Percentiles rank a stretch among this genome's conserved stretches.
Conservation (phyloP, 2,888 invertebrate genomes). For the Ectropis crepuscularia region DNA sequence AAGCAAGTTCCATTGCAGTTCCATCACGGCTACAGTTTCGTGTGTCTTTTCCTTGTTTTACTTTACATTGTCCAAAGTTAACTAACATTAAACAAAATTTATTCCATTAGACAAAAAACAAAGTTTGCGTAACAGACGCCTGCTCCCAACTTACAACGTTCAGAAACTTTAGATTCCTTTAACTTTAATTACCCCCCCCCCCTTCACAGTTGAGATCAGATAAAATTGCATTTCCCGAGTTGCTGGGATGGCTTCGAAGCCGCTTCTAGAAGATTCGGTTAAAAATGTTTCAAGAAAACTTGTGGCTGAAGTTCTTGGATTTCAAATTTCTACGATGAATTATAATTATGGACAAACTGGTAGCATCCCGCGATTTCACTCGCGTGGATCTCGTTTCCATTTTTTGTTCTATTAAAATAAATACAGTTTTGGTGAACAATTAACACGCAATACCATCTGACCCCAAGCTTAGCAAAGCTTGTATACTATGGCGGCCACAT, state of each 20-base stretch:
- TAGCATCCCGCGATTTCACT: too few species aligned
- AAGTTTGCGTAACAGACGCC: constrained; percentile 28
- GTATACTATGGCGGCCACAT: too few species aligned
- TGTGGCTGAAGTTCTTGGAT: constrained; percentile 7
- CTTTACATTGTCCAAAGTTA: constrained; percentile 30
- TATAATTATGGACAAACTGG: background rate
- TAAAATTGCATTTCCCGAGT: constrained; percentile 64
- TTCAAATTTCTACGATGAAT: background rate
- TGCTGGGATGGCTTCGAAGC: constrained; percentile 10
- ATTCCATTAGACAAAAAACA: constrained; percentile 36
- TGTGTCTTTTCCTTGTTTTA: constrained; percentile 24
- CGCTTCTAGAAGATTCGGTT: constrained; percentile 17
- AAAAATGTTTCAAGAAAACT: constrained; percentile 17
- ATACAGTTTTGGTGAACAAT: too few species aligned
- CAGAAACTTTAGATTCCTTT: constrained; percentile 49
- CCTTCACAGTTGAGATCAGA: constrained; percentile 54
- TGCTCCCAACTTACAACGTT: constrained; percentile 50
- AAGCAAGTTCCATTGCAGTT: constrained; percentile 15
- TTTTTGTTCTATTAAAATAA: too few species aligned
- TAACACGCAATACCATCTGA: too few species aligned
- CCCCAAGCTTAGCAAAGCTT: too few species aligned
- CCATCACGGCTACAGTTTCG: constrained; percentile 17
- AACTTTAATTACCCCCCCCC: constrained; percentile 62
- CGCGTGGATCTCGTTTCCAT: too few species aligned
- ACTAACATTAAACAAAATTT: constrained; percentile 31